These are phyloP conservation scores for Forbesichthys agassizii DNA, from an alignment of 2,113 vertebrate species.

Conservation along the genomic window DNA sequence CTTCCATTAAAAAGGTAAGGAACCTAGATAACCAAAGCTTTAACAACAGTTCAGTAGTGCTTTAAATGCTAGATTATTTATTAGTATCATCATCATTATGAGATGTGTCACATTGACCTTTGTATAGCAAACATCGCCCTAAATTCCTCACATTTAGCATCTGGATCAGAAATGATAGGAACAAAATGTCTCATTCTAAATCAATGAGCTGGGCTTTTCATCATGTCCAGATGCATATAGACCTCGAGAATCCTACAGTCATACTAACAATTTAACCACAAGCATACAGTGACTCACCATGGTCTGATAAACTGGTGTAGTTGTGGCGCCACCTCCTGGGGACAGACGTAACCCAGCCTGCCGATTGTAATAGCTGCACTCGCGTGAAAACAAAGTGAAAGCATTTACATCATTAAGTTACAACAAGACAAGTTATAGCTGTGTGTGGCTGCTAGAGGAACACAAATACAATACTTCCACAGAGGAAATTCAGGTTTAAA, in stretches of 20 bases:
- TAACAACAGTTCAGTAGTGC: too few species aligned
- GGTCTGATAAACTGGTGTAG: slow-evolving; percentile 93
- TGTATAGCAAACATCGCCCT: too few species aligned
- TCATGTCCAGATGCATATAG: neutral
- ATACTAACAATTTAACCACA: neutral
- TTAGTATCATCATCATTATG: too few species aligned
- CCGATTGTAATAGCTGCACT: slow-evolving; percentile 90
- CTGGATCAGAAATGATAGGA: slow-evolving; percentile 18
- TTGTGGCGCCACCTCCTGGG: slow-evolving; percentile 94
- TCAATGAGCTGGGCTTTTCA: neutral
- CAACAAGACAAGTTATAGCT: neutral
- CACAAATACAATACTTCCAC: neutral
- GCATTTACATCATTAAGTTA: neutral
- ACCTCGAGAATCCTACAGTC: too few species aligned
- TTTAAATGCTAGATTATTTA: too few species aligned
- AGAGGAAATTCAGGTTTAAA: neutral
- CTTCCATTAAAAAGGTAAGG: too few species aligned
- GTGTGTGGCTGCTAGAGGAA: neutral
- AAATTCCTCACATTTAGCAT: neutral
- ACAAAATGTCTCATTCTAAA: neutral
- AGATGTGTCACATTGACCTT: too few species aligned
- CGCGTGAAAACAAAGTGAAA: slow-evolving; percentile 5
- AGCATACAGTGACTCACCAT: slow-evolving; percentile 77
- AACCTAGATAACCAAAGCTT: too few species aligned
- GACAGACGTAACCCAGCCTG: slow-evolving; percentile 91